phyloP scores from a whole-genome alignment of 53 echinoderm and acorn worm genomes.

The Zoroaster sp. region DNA sequence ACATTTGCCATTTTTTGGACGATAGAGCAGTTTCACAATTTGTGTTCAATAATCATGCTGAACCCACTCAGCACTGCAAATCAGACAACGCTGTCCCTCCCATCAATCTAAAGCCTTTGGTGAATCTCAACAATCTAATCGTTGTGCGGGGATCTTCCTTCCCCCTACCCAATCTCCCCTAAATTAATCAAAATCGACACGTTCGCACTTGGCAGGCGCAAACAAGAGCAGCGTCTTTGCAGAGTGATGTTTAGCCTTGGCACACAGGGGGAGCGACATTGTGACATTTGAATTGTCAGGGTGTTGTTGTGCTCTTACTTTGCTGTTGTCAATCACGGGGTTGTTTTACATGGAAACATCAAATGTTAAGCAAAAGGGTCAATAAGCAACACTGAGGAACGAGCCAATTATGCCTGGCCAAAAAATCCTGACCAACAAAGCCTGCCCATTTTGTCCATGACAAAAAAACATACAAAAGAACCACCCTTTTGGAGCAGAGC shows the following conservation, averaged over 20 bases:
- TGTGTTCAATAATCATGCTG: not conserved
- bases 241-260: not conserved
- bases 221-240: constrained; percentile 17
- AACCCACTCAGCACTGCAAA: not conserved
- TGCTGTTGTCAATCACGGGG: not conserved
- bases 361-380: not conserved
- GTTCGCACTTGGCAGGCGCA: constrained; percentile 10
- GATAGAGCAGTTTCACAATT: too few species aligned
- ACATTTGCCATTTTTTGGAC: too few species aligned
- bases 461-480: too few species aligned
- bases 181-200: constrained; percentile 40
- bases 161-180: not conserved
- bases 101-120: not conserved
- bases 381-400: not conserved
- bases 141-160: not conserved
- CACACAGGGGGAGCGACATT: not conserved
- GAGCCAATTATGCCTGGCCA: too few species aligned
- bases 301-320: not conserved
- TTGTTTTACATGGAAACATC: not conserved
- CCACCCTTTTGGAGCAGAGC: too few species aligned
- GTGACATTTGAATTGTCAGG: constrained; percentile 35
- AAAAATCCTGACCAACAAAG: too few species aligned
- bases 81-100: not conserved
- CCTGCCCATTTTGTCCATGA: too few species aligned
- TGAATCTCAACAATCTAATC: constrained; percentile 15